Base-by-base conservation (phyloP, 2,113 vertebrate species). In the Kryptolebias marmoratus region DNA sequence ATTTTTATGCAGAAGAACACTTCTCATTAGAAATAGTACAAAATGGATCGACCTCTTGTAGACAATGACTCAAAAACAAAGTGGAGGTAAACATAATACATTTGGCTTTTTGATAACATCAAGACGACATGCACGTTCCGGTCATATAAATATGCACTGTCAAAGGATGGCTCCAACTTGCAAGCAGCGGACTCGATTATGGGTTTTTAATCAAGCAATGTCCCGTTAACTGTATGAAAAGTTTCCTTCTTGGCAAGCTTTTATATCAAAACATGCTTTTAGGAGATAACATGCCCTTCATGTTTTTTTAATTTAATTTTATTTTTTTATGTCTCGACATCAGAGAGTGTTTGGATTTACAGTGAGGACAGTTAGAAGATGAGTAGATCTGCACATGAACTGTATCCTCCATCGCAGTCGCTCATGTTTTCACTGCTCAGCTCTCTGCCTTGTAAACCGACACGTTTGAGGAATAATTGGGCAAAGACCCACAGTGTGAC, bases 11-110 rank as follows among this genome's bases (percentile, higher is more conserved):
- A 91, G 91, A 93, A 93, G 92, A 88, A 73, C 84, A 91, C 89
- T 87, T 91, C 89, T 84, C 87, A 88, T 92, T 91, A 93, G 90
- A 82, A 86, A 92, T 91, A 76, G 94, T 94, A 95, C 93, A 93
- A 95, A 95, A 95, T 82, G 78, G 58, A 49, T 77, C 36, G 36
- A 80, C 76, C 84, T 58, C 75, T 48, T 77, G 39, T 67, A 65
- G 82, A 83, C 88, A 72, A 82, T 64, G 87, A 90, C 86, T 67
- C 87, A 68, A 42, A 79, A 77, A 80, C 58, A 75, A 12, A 74
- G 11, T 74, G 72, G 73, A 73, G 88, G 83, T 86, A 88, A 83
- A 71, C 11, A 71, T 64, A 72, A 65, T 55, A 77, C 59, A 6
- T 66, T 16, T 45, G 81, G 71, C 69, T 81, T 88, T 48, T 42